Evolutionary conservation across 1,140 invertebrate species (phyloP).

Genomic region (Tetragonula clypearis): DNA sequence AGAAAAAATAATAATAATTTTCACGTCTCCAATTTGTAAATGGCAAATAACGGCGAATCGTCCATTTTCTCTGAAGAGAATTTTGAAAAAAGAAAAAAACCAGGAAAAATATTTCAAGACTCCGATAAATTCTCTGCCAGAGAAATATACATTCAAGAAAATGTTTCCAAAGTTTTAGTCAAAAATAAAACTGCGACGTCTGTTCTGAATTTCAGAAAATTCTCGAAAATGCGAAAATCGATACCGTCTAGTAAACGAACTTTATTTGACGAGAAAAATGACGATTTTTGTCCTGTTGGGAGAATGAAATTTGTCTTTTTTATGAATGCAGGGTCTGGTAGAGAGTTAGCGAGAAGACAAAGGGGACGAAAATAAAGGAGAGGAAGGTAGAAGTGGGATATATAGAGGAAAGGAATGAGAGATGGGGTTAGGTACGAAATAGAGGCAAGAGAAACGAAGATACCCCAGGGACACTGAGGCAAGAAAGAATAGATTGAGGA

Average conservation of each 20-base stretch:
- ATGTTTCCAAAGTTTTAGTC: too few relatives aligned
- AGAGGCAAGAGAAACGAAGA: neutral
- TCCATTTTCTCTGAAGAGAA: too few relatives aligned
- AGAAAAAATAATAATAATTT: too few relatives aligned
- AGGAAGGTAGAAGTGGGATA: neutral
- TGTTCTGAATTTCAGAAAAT: neutral
- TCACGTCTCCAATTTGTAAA: too few relatives aligned
- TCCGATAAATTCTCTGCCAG: too few relatives aligned
- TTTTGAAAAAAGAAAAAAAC: too few relatives aligned
- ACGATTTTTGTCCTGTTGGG: neutral
- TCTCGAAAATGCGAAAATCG: neutral
- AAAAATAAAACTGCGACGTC: too few relatives aligned
- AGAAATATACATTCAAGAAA: too few relatives aligned
- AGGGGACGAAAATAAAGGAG: neutral
- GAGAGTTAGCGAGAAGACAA: neutral
- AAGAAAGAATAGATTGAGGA: slow-evolving; percentile 5
- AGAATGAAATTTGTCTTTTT: neutral
- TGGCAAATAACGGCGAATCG: too few relatives aligned
- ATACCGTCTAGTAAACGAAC: too few relatives aligned
- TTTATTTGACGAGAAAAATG: neutral
- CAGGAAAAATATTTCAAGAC: too few relatives aligned
- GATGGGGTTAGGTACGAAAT: neutral
- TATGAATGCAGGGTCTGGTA: neutral
- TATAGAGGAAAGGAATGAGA: neutral
- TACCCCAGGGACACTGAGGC: slow-evolving; percentile 2